phyloP scores from a whole-genome alignment of 2,888 invertebrate species.

The Torymus auratus region DNA sequence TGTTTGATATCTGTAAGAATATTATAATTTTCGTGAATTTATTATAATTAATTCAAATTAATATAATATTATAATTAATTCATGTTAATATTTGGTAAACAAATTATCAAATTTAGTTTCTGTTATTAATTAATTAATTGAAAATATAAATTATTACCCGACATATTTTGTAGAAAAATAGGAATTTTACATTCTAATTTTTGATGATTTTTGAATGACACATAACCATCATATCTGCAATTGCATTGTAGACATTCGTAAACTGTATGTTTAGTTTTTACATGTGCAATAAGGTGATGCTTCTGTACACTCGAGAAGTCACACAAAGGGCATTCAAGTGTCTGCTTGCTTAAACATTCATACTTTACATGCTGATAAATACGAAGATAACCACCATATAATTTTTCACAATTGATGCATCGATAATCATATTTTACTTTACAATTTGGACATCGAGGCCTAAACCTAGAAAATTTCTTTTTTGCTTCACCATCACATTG shows the following conservation, averaged over 20 bases:
- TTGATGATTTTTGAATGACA: slow-evolving; percentile 5
- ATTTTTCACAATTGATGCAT: slow-evolving; percentile 1
- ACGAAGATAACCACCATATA: background rate
- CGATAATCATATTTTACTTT: slow-evolving; percentile 6
- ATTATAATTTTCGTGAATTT: too few species aligned
- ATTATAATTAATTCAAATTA: too few species aligned
- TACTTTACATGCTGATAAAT: background rate
- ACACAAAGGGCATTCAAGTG: slow-evolving; percentile 11
- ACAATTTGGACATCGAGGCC: slow-evolving; percentile 18
- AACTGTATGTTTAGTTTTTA: slow-evolving; percentile 19
- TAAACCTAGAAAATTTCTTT: slow-evolving; percentile 9
- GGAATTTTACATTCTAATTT: background rate
- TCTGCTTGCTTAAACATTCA: background rate
- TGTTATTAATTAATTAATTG: too few species aligned
- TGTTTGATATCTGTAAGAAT: slow-evolving; percentile 8
- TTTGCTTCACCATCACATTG: background rate
- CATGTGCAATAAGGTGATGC: slow-evolving; percentile 8
- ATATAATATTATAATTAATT: too few species aligned
- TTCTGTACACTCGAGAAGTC: background rate
- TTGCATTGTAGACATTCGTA: slow-evolving; percentile 20
- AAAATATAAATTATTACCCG: too few species aligned
- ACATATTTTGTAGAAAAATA: too few species aligned
- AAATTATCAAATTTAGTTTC: too few species aligned
- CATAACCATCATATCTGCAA: background rate
- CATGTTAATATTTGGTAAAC: too few species aligned